Evolutionary conservation across 1,140 invertebrate species (phyloP).

Genomic region (Sinonovacula constricta): DNA sequence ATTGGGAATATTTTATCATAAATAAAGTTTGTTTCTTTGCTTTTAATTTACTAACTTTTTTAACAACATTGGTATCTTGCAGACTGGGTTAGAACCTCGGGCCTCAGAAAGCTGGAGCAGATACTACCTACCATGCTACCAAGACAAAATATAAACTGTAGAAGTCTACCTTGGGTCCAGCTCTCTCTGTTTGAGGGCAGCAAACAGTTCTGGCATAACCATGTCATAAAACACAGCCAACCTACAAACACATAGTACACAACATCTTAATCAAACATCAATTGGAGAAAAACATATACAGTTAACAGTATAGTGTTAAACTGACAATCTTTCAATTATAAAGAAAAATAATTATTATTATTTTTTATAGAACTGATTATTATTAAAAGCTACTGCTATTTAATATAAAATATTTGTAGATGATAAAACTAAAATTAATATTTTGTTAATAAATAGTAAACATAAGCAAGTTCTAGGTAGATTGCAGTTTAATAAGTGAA

Average conservation of each 20-base stretch:
- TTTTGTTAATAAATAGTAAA: too few species aligned
- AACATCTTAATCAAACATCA: not conserved
- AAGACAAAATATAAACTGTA: not conserved
- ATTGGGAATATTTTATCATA: not conserved
- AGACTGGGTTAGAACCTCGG: too few species aligned
- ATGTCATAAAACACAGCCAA: conserved; percentile 76
- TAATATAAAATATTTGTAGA: too few species aligned
- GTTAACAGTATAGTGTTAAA: not conserved
- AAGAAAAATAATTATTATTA: not conserved
- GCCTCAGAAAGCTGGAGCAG: not conserved
- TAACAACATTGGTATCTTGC: not conserved
- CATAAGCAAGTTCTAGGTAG: too few species aligned
- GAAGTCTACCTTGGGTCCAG: conserved; percentile 62
- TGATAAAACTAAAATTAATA: too few species aligned
- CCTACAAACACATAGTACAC: conserved; percentile 38
- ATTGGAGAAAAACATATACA: not conserved
- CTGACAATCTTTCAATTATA: not conserved
- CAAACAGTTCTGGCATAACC: conserved; percentile 68
- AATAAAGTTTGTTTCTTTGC: not conserved
- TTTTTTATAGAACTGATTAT: not conserved
- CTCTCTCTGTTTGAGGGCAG: conserved; percentile 61
- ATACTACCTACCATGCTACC: not conserved
- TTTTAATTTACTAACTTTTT: not conserved
- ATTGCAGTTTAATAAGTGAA: too few species aligned
- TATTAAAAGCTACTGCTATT: too few species aligned